phyloP scores from a whole-genome alignment of 2,797 vertebrate genomes.

The Enteromius thamalakanensis region DNA sequence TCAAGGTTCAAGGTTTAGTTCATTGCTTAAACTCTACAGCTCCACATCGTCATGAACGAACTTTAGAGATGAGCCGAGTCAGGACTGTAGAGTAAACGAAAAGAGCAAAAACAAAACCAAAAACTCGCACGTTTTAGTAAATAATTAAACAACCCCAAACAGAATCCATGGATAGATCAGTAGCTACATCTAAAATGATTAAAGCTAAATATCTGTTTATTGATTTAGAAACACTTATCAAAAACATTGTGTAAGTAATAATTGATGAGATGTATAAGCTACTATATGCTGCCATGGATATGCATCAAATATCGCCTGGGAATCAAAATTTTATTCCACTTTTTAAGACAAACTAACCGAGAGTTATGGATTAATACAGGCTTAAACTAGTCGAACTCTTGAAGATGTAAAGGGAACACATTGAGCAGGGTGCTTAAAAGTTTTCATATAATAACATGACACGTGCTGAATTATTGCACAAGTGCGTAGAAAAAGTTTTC shows the following conservation, averaged over 20 bases:
- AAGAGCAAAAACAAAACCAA: conserved; percentile 1
- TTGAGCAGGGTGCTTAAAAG: neutral
- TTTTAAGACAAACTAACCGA: conserved; percentile 10
- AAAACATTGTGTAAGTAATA: conserved; percentile 76
- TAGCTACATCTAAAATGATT: conserved; percentile 77
- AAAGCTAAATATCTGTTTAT: conserved; percentile 72
- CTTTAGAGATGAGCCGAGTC: conserved; percentile 1
- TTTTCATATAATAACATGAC: neutral
- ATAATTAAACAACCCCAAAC: conserved; percentile 71
- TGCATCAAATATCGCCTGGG: conserved; percentile 69
- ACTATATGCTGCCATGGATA: conserved; percentile 69
- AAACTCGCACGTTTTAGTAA: conserved; percentile 59
- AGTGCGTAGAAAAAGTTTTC: neutral
- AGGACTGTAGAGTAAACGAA: conserved; percentile 3
- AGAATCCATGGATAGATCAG: conserved; percentile 73
- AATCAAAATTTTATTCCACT: conserved; percentile 28
- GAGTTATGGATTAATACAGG: conserved; percentile 13
- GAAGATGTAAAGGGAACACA: neutral
- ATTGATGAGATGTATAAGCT: conserved; percentile 71
- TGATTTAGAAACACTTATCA: conserved; percentile 78
- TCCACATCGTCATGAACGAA: neutral
- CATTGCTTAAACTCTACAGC: neutral
- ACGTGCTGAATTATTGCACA: conserved; percentile 4
- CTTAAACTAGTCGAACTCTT: neutral
- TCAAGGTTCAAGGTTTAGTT: neutral